Conservation (phyloP, 2,888 invertebrate species). For the Thera britannica region DNA sequence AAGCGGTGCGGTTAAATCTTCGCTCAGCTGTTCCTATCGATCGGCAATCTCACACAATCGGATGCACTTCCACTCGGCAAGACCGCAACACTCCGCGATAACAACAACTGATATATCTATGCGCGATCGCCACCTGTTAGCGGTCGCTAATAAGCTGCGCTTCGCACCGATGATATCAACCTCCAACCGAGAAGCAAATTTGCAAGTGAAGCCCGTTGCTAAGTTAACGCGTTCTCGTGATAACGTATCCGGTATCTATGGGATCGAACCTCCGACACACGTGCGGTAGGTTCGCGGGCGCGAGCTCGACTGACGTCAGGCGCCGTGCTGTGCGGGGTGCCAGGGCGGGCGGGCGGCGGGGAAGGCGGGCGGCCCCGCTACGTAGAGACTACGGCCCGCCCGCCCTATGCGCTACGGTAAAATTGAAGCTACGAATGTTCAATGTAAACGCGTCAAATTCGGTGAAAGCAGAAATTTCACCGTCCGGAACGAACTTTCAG, state of each 20-base stretch:
- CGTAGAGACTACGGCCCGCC: slow-evolving; percentile 68
- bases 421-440: slow-evolving; percentile 67
- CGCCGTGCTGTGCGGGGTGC: slow-evolving; percentile 46
- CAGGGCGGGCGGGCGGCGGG: slow-evolving; percentile 50
- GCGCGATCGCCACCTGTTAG: slow-evolving; percentile 71
- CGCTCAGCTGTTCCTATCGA: slow-evolving; percentile 77
- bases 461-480: slow-evolving; percentile 51
- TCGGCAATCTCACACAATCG: slow-evolving; percentile 52
- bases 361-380: slow-evolving; percentile 60
- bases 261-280: slow-evolving; percentile 37
- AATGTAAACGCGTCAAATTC: slow-evolving; percentile 52
- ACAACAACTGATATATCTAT: slow-evolving; percentile 64
- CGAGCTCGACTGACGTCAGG: slow-evolving; percentile 76
- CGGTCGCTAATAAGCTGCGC: slow-evolving; percentile 44
- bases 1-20: slow-evolving; percentile 60
- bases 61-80: slow-evolving; percentile 59
- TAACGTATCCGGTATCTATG: slow-evolving; percentile 53
- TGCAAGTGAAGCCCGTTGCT: slow-evolving; percentile 38
- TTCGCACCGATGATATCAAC: slow-evolving; percentile 44
- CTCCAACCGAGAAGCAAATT: slow-evolving; percentile 32
- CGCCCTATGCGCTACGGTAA: slow-evolving; percentile 76
- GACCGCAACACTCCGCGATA: slow-evolving; percentile 62
- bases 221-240: slow-evolving; percentile 43
- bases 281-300: slow-evolving; percentile 52
- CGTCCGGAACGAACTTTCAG: slow-evolving; percentile 47